Conservation (phyloP, 2,888 invertebrate genomes). For the Eustalomyia histrio region DNA sequence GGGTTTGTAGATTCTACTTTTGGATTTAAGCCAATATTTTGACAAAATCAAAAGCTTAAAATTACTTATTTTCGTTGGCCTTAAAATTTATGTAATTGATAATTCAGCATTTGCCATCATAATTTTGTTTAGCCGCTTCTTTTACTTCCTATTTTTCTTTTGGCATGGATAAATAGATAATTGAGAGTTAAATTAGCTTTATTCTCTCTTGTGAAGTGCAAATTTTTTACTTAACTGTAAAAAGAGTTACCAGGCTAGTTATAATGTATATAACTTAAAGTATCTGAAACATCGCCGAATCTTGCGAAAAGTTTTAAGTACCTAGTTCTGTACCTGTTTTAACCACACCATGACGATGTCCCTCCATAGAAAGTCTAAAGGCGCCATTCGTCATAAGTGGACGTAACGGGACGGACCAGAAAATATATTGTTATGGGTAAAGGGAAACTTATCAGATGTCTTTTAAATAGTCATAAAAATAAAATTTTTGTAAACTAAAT, state of each 20-base stretch:
- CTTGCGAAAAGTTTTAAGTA: too few species aligned
- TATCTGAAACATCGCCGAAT: not conserved
- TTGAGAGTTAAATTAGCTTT: slow-evolving; percentile 8
- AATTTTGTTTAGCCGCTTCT: slow-evolving; percentile 58
- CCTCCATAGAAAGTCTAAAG: too few species aligned
- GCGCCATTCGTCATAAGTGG: too few species aligned
- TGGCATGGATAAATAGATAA: slow-evolving; percentile 25
- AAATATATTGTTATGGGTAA: too few species aligned
- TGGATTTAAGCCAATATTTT: slow-evolving; percentile 62
- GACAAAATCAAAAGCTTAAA: slow-evolving; percentile 20
- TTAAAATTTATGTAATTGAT: slow-evolving; percentile 61
- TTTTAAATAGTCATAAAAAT: too few species aligned
- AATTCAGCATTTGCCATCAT: slow-evolving; percentile 43
- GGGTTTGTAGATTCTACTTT: slow-evolving; percentile 37
- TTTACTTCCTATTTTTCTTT: slow-evolving; percentile 24
- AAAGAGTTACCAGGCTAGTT: slow-evolving; percentile 37
- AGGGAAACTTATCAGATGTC: too few species aligned
- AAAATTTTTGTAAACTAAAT: too few species aligned
- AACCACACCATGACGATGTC: too few species aligned
- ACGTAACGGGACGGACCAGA: too few species aligned
- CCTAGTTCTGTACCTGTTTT: too few species aligned
- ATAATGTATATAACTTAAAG: not conserved
- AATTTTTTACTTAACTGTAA: slow-evolving; percentile 28
- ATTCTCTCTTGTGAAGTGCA: slow-evolving; percentile 20
- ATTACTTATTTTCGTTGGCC: slow-evolving; percentile 25